Evolutionary conservation across 2,888 invertebrate species (phyloP), one percentile per base, ranked within the genome.

Genomic region (Augochlorella aurata): DNA sequence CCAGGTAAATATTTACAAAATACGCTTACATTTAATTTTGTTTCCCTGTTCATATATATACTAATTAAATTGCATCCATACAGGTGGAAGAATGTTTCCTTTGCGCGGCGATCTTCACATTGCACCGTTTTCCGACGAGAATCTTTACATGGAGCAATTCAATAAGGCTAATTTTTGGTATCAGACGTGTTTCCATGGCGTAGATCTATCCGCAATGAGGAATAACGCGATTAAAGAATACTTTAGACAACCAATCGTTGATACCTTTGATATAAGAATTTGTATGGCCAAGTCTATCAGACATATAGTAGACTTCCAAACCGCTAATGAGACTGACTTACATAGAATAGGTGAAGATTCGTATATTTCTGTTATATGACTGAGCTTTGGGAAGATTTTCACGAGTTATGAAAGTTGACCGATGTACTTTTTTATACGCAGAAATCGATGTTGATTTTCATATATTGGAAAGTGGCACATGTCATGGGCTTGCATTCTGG

Each of bases 91-190:
- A 94, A 99, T 99, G 99, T 99, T 98, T 94, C 99, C 99, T 2
- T 97, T 98, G 0, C 96, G 98, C 93, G 99, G 99, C 74, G 99
- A 99, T 94, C 95, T 99, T 54, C 99, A 99, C 92, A 97, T 99
- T 93, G 99, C 99, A 71, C 99, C 99, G 0, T 99, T 99, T 93
- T 98, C 98, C 66, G 99, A 99, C 93, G 99, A 99, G 94, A 97
- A 98, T 47, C 95, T 99, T 58, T 99, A 97, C 93, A 98, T 98
- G 96, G 99, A 99, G 94, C 99, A 99, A 93, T 98, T 98, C 92
- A 98, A 98, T 91, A 99, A 99, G 94, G 98, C 99, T 0, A 99
- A 99, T 93, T 99, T 99, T 94, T 99, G 99, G 99, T 98, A 98
- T 93, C 99, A 99, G 94, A 97, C 98, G 52, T 98, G 98, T 94